phyloP scores from a whole-genome alignment of 2,113 vertebrate species.

The Misgurnus anguillicaudatus region DNA sequence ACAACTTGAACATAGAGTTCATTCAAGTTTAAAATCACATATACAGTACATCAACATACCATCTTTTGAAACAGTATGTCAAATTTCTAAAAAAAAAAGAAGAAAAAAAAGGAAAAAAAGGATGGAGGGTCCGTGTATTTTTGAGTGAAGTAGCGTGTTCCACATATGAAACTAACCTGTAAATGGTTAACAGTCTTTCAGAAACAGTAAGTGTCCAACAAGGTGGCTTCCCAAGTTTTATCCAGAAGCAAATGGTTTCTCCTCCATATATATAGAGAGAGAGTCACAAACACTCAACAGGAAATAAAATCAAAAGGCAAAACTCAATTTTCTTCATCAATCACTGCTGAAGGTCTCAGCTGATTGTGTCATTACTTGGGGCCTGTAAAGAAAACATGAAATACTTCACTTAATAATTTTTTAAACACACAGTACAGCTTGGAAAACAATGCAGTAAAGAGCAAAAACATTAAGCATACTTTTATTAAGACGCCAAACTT shows the following conservation, averaged over 20 bases:
- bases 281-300: conserved; percentile 14
- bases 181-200: not conserved
- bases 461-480: too few species aligned
- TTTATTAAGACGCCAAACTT: too few species aligned
- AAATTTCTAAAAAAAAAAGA: not conserved
- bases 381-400: conserved; percentile 30
- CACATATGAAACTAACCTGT: not conserved
- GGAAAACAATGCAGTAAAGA: too few species aligned
- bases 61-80: not conserved
- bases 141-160: not conserved
- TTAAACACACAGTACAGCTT: too few species aligned
- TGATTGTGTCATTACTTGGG: conserved; percentile 25
- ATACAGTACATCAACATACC: not conserved
- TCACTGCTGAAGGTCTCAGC: not conserved
- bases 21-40: not conserved
- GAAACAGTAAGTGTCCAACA: not conserved
- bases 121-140: not conserved
- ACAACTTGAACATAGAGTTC: not conserved
- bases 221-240: not conserved
- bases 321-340: conserved; percentile 17
- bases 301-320: conserved; percentile 29
- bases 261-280: not conserved
- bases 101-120: not conserved
- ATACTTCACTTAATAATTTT: not conserved
- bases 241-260: not conserved